A percentile compares a stretch with the other conserved stretches of the same genome.
These are phyloP conservation scores for Lerema accius DNA, from an alignment of 1,140 invertebrate species.

Conservation along the genomic window DNA sequence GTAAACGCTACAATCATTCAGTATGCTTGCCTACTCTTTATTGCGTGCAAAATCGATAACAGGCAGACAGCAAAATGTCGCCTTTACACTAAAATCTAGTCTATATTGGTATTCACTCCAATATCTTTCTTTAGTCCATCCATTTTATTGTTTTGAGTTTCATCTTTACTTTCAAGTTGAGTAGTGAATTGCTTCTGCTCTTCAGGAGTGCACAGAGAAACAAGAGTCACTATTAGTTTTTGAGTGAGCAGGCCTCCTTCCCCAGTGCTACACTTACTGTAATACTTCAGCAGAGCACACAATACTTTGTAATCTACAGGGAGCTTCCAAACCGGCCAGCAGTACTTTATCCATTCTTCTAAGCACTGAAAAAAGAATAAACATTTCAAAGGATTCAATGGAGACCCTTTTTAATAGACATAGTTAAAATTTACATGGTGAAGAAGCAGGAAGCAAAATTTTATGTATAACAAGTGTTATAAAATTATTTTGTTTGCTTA, in stretches of 20 bases:
- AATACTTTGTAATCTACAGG: conserved; percentile 54
- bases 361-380: conserved; percentile 56
- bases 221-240: conserved; percentile 53
- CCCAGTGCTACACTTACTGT: conserved; percentile 50
- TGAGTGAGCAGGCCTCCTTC: conserved; percentile 40
- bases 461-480: too few relatives aligned
- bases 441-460: too few relatives aligned
- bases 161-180: conserved; percentile 4
- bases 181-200: conserved; percentile 43
- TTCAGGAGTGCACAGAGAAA: conserved; percentile 46
- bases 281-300: conserved; percentile 56
- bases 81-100: not conserved
- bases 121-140: conserved; percentile 10
- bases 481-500: too few relatives aligned
- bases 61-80: too few relatives aligned
- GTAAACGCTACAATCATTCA: too few relatives aligned
- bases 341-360: conserved; percentile 60
- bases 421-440: too few relatives aligned
- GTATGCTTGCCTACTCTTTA: too few relatives aligned
- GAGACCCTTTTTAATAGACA: too few relatives aligned
- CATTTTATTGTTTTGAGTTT: conserved; percentile 1
- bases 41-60: too few relatives aligned
- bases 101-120: conserved; percentile 4
- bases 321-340: conserved; percentile 68
- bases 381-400: too few relatives aligned